A percentile compares a stretch with the other conserved stretches of the same genome.
phyloP scores from a whole-genome alignment of 64 coral and sea anemone species.

The Stichodactyla mertensii region DNA sequence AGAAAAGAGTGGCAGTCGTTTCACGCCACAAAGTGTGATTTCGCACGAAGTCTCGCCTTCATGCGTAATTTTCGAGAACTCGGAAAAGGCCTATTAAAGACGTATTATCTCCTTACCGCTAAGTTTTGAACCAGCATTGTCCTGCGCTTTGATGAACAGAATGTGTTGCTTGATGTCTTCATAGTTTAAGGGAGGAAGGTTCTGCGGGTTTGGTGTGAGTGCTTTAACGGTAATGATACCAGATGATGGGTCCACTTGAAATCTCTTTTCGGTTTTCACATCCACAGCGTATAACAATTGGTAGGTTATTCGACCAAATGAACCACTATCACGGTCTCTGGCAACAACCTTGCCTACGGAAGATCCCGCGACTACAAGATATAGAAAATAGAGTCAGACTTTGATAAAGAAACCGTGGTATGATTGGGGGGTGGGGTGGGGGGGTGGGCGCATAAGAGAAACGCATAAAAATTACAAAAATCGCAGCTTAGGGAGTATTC shows the following conservation, averaged over 20 bases:
- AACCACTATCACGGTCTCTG: slow-evolving; percentile 41
- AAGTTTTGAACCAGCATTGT: slow-evolving; percentile 11
- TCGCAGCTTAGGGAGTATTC: too few relatives aligned
- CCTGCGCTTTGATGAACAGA: slow-evolving; percentile 45
- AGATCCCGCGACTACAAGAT: not conserved
- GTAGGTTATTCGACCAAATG: slow-evolving; percentile 35
- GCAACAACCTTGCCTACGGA: slow-evolving; percentile 49
- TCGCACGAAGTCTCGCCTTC: too few relatives aligned
- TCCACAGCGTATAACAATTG: slow-evolving; percentile 34
- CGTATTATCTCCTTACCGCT: not conserved
- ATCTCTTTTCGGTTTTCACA: slow-evolving; percentile 31
- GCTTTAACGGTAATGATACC: slow-evolving; percentile 38
- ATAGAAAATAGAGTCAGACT: not conserved
- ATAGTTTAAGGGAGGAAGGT: slow-evolving; percentile 36
- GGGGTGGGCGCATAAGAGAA: too few relatives aligned
- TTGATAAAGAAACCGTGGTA: too few relatives aligned
- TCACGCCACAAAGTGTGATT: too few relatives aligned
- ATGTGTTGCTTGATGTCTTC: slow-evolving; percentile 50
- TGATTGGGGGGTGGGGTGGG: too few relatives aligned
- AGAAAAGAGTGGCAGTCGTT: too few relatives aligned
- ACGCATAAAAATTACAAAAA: too few relatives aligned
- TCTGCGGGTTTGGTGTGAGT: not conserved
- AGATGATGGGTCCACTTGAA: slow-evolving; percentile 40
- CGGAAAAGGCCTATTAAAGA: not conserved
- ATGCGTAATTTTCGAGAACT: not conserved